Base-by-base conservation (phyloP, 2,888 invertebrate genomes). In the Eueremaeus valkanovi region DNA sequence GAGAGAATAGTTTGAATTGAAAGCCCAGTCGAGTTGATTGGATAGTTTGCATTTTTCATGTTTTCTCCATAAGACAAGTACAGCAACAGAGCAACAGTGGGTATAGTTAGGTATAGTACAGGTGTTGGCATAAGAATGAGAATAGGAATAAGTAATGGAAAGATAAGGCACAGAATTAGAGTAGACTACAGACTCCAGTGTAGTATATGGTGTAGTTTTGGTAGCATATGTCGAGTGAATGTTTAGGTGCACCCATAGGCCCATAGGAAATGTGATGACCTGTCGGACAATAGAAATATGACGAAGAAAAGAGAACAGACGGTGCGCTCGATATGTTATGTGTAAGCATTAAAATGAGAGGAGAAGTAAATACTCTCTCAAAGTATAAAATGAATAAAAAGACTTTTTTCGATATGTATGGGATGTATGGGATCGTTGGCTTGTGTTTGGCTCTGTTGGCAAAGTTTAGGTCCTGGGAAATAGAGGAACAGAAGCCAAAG, bases 261-360 rank as follows among this genome's bases (percentile, higher is more conserved):
- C n/a, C 58, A 58, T 63, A 70, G 70, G 70, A 70, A 70, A 70
- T 70, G 45, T 70, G 70, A 70, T 70, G 70, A 70, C 70, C 70
- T 70, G 42, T 70, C 45, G 70, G 70, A 70, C 70, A 70, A 70
- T 70, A 70, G 70, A 70, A 45, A 27, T 70, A 70, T 70, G 45
- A 45, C 42, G 21, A 70, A 40, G 45, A 70, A 70, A n/a, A 70
- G 70, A 40, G 70, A 70, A 70, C 70, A 70, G 70, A 70, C 70
- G 70, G 70, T 70, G 45, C 45, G 45, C 55, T 55, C 70, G 70
- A 70, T 70, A 70, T 70, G 70, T 70, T 45, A 40, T 70, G 29
- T 29, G 70, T 45, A 16, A 16, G 70, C 45, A 42, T 70, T 70
- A 40, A 21, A 68, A 68, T 68, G 45, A 70, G 45, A 45, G 27